These are phyloP conservation scores for Thecocarcelia acutangulata DNA, from an alignment of 2,888 invertebrate genomes.

Conservation along the genomic window DNA sequence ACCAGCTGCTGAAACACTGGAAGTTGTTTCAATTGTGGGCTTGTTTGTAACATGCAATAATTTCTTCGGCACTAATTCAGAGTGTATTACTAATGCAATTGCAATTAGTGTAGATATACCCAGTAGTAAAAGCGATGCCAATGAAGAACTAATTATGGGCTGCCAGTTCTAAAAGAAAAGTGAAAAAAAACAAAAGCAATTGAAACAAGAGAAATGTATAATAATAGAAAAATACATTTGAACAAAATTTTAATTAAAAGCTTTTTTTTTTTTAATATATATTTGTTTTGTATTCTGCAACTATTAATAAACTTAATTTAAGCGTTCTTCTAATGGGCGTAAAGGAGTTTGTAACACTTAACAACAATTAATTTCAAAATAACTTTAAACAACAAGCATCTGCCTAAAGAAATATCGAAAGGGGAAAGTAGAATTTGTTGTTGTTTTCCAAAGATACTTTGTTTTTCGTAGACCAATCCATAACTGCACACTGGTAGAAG, in stretches of 20 bases:
- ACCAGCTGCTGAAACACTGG: slow-evolving; percentile 61
- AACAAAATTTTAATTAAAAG: background rate
- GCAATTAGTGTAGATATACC: slow-evolving; percentile 85
- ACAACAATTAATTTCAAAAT: too few relatives aligned
- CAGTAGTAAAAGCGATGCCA: slow-evolving; percentile 85
- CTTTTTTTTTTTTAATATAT: background rate
- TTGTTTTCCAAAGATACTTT: too few relatives aligned
- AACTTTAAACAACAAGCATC: too few relatives aligned
- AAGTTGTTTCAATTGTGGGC: slow-evolving; percentile 61
- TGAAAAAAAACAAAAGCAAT: slow-evolving; percentile 16
- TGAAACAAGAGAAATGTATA: slow-evolving; percentile 47
- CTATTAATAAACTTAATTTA: too few relatives aligned
- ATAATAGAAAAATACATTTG: background rate
- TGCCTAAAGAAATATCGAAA: too few relatives aligned
- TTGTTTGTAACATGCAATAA: slow-evolving; percentile 71
- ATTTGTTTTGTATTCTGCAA: too few relatives aligned
- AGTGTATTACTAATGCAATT: slow-evolving; percentile 80
- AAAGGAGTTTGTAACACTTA: too few relatives aligned
- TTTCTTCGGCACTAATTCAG: slow-evolving; percentile 80
- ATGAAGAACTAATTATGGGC: slow-evolving; percentile 84
- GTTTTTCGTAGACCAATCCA: too few relatives aligned
- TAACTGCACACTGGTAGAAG: too few relatives aligned
- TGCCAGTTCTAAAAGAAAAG: slow-evolving; percentile 82
- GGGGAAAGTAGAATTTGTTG: too few relatives aligned
- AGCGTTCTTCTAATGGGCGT: too few relatives aligned